Conservation (phyloP, 2,888 invertebrate genomes). For the Eupithecia tripunctaria region DNA sequence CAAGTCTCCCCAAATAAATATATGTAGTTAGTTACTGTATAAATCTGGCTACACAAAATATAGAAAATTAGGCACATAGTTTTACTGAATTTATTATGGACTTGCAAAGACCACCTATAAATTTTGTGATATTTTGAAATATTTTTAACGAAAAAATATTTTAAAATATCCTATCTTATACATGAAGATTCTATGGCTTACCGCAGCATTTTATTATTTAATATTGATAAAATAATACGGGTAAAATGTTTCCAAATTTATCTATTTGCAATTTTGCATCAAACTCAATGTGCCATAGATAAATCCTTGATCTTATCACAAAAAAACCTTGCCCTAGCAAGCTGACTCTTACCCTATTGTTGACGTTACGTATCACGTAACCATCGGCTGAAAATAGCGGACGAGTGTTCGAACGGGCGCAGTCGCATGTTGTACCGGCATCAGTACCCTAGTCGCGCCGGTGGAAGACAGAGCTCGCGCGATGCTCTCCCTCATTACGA, state of each 20-base stretch:
- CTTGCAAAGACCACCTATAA: neutral
- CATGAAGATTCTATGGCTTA: too few relatives aligned
- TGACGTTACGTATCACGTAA: slow-evolving; percentile 33
- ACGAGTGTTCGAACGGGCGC: slow-evolving; percentile 31
- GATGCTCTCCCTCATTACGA: slow-evolving; percentile 59
- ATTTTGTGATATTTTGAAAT: too few relatives aligned
- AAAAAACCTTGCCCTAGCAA: slow-evolving; percentile 26
- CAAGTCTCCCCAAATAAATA: neutral
- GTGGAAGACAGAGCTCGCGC: slow-evolving; percentile 50
- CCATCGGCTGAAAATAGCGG: slow-evolving; percentile 47
- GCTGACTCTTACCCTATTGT: slow-evolving; percentile 26
- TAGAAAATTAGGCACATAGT: too few relatives aligned
- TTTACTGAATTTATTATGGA: too few relatives aligned
- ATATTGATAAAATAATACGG: too few relatives aligned
- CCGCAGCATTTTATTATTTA: neutral
- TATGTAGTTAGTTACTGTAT: neutral
- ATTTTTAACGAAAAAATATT: too few relatives aligned
- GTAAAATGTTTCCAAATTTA: neutral
- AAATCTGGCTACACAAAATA: neutral
- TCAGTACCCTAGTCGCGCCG: slow-evolving; percentile 50
- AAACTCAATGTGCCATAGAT: neutral
- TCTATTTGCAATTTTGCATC: neutral
- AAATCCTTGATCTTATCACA: slow-evolving; percentile 15
- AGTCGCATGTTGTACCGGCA: slow-evolving; percentile 23
- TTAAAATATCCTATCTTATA: too few relatives aligned